Base-by-base conservation (phyloP, 2,113 vertebrate species). In the Gorsachius goisagi region DNA sequence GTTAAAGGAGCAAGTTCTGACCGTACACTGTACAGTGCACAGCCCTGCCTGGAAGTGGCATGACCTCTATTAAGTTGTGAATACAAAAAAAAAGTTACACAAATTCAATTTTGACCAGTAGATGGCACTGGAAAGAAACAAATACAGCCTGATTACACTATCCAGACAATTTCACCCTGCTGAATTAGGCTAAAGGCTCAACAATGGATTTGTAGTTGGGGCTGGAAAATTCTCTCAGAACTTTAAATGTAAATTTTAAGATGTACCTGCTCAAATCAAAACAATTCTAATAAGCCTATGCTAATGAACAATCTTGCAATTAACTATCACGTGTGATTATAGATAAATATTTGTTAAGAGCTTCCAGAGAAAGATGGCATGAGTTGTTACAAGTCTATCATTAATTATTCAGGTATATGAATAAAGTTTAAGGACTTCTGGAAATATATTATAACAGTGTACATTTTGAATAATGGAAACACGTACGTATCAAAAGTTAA, bases 51-150 rank as follows among this genome's bases (percentile, higher is more conserved):
- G 55, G 28, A 55, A 86, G 41, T 5, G 23, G 20, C 3, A 32
- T 2, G 16, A 92, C 27, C 39, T 64, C 83, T 37, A 16, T 3
- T 1, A 52, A 20, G 20, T 74, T 3, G 24, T 0, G 3, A 85
- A 24, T 22, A 49, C 16, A 37, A 83, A 39, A 23, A 59, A 37
- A 6, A 74, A n/a, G 41, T 0, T 1, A 21, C 59, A 55, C 12
- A 47, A 55, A 84, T 75, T 68, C 23, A 9, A 2, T 75, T 37
- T 44, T 17, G 37, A 67, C 96, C 97, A 75, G 95, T 85, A 97
- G 97, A 73, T 97, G 97, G 97, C 95, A 89, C 69, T 95, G 91
- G 79, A 72, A 96, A 92, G 41, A 83, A 88, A 64, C 5, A 4
- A 75, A 91, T 82, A 4, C 12, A 45, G 63, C 56, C 66, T 23